Percentiles rank a stretch among this genome's conserved stretches.
Conservation (phyloP, 2,888 invertebrate genomes). For the Seira sanloemensis region DNA sequence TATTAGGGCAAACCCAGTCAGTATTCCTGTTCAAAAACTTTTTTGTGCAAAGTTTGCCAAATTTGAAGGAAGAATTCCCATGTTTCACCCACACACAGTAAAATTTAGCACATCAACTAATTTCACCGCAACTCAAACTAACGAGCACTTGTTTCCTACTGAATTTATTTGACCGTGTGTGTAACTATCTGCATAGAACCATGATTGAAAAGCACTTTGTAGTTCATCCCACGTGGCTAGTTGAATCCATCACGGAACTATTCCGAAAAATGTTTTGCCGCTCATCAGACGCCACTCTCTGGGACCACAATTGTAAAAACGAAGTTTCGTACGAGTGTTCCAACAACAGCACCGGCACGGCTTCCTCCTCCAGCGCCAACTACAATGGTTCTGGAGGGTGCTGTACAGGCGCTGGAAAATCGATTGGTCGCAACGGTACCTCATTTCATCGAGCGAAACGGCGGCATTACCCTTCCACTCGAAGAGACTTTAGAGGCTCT, state of each 20-base stretch:
- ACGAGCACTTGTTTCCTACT: background rate
- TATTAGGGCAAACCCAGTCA: background rate
- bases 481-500: constrained; percentile 63
- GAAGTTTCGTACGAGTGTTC: constrained; percentile 54
- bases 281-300: constrained; percentile 50
- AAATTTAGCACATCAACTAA: background rate
- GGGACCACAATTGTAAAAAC: constrained; percentile 51
- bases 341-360: background rate
- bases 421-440: constrained; percentile 65
- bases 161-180: background rate
- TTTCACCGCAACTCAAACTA: background rate
- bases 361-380: constrained; percentile 20
- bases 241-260: constrained; percentile 65
- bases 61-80: background rate
- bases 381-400: constrained; percentile 45
- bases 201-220: constrained; percentile 70
- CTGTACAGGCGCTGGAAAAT: constrained; percentile 59
- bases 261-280: constrained; percentile 68
- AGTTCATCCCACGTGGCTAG: constrained; percentile 68
- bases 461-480: constrained; percentile 61
- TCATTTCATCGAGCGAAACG: constrained; percentile 68
- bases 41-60: background rate
- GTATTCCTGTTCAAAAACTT: background rate
- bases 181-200: background rate
- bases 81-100: background rate